These are phyloP conservation scores for Drosophila willistoni DNA, from an alignment of 1,140 invertebrate species.

Conservation along the genomic window DNA sequence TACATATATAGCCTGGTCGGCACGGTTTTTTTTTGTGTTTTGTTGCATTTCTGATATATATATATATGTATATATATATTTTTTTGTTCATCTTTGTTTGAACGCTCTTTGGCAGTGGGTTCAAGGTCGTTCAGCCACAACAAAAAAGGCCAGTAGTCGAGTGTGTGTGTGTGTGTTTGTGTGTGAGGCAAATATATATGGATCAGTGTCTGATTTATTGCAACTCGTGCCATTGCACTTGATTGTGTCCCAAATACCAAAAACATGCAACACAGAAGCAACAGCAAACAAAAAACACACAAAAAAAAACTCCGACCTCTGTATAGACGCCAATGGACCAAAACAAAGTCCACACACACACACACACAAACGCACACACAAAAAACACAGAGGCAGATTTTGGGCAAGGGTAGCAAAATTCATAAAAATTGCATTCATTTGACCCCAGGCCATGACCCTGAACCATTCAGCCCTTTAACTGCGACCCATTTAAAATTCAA, in stretches of 20 bases:
- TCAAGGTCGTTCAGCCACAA: slow-evolving; percentile 71
- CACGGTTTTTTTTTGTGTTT: slow-evolving; percentile 47
- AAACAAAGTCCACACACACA: slow-evolving; percentile 29
- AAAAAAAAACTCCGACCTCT: slow-evolving; percentile 40
- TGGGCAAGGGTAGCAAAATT: slow-evolving; percentile 29
- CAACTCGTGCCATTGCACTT: slow-evolving; percentile 76
- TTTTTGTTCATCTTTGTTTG: slow-evolving; percentile 74
- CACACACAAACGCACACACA: too few relatives aligned
- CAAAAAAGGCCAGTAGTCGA: slow-evolving; percentile 47
- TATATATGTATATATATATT: slow-evolving; percentile 12
- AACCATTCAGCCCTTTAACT: slow-evolving; percentile 31
- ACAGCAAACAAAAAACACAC: slow-evolving; percentile 24
- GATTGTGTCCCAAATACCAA: slow-evolving; percentile 80
- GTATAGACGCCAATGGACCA: slow-evolving; percentile 39
- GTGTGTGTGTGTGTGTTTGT: slow-evolving; percentile 53
- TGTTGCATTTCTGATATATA: slow-evolving; percentile 29
- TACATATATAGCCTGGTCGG: slow-evolving; percentile 34
- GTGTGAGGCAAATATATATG: slow-evolving; percentile 58
- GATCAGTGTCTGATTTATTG: slow-evolving; percentile 81
- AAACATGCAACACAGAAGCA: slow-evolving; percentile 44
- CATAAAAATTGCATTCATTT: slow-evolving; percentile 49
- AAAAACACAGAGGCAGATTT: slow-evolving; percentile 15
- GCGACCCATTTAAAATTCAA: slow-evolving; percentile 11
- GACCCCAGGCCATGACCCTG: slow-evolving; percentile 59
- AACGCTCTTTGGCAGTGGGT: slow-evolving; percentile 64